Evolutionary conservation across 2,888 invertebrate genomes (phyloP).

Genomic region (Nomada ruficornis): DNA sequence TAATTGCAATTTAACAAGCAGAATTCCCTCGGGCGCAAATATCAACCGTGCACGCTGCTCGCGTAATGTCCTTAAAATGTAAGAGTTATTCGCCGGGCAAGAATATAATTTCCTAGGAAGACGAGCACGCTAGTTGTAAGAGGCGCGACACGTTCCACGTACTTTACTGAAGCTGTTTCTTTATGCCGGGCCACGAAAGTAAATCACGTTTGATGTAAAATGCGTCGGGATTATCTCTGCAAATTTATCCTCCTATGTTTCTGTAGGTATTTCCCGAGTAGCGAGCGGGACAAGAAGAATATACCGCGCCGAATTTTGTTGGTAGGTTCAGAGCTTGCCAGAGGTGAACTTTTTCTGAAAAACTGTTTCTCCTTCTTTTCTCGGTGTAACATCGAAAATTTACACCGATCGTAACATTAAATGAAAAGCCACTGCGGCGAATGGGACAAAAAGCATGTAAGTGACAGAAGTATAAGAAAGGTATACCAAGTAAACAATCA

Average conservation of each 20-base stretch:
- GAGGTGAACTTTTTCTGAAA: too few species aligned
- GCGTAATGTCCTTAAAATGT: constrained; percentile 18
- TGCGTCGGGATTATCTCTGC: constrained; percentile 23
- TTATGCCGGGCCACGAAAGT: constrained; percentile 20
- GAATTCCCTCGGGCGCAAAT: constrained; percentile 1
- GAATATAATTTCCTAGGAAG: constrained; percentile 33
- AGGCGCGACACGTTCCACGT: background rate
- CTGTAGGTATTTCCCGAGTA: background rate
- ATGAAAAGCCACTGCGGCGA: too few species aligned
- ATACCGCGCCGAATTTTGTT: too few species aligned
- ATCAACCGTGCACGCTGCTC: background rate
- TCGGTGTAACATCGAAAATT: too few species aligned
- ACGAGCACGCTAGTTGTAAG: constrained; percentile 26
- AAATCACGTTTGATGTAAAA: constrained; percentile 42
- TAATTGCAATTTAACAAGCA: constrained; percentile 16
- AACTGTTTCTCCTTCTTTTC: too few species aligned
- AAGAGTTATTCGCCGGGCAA: constrained; percentile 24
- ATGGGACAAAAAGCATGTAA: too few species aligned
- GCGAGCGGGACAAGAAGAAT: too few species aligned
- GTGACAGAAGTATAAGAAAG: too few species aligned
- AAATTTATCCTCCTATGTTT: constrained; percentile 18
- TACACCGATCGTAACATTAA: too few species aligned
- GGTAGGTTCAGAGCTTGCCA: too few species aligned
- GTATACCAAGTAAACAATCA: too few species aligned
- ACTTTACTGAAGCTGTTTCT: constrained; percentile 18